phyloP scores from a whole-genome alignment of 2,113 vertebrate species.

The Chaetops frenatus region DNA sequence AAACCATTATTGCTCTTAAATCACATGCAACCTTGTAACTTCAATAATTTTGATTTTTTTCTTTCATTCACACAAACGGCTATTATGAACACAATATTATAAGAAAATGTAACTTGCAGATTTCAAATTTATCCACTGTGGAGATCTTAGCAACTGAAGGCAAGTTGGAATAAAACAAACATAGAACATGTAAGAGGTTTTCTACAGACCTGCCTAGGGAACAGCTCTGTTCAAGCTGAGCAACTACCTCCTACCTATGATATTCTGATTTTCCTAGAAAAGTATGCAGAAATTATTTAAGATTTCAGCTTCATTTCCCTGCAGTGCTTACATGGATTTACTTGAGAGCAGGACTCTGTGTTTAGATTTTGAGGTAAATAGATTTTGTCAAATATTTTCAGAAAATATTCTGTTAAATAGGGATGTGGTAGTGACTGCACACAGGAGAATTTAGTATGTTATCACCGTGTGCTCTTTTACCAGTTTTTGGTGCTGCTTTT shows the following conservation, averaged over 20 bases:
- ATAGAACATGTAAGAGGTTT: neutral
- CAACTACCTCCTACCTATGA: neutral
- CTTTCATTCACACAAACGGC: neutral
- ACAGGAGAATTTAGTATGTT: neutral
- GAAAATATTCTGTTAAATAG: neutral
- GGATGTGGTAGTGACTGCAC: rapidly evolving
- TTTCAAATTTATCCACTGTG: neutral
- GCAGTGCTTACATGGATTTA: neutral
- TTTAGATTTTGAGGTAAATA: neutral
- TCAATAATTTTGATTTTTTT: neutral
- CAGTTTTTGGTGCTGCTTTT: neutral
- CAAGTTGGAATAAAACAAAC: neutral
- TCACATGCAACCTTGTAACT: neutral
- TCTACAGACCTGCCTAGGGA: neutral
- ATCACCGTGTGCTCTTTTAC: neutral
- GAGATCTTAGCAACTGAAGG: neutral
- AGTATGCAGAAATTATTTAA: neutral
- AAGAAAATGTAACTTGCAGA: neutral
- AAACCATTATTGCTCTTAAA: neutral
- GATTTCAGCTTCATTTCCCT: neutral
- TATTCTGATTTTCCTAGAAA: neutral
- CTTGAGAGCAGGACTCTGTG: neutral
- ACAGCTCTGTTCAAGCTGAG: neutral
- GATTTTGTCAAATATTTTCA: neutral
- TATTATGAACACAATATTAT: neutral